phyloP scores from a whole-genome alignment of 2,113 vertebrate genomes.

The Rhinogobius similis region DNA sequence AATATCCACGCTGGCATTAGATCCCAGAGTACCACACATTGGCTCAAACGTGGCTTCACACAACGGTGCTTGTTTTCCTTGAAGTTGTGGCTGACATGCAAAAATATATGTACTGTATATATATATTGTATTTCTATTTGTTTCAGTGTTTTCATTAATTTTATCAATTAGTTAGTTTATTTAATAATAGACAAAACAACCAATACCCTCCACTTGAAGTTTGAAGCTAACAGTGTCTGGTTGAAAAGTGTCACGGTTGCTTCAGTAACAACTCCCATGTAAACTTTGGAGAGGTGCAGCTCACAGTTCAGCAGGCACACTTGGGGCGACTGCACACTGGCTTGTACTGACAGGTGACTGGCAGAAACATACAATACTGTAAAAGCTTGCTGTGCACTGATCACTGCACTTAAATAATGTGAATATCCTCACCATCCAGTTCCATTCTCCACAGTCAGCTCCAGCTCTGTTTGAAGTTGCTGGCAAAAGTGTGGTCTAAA shows the following conservation, averaged over 20 bases:
- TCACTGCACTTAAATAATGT: background rate
- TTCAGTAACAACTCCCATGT: constrained; percentile 76
- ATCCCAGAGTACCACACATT: constrained; percentile 75
- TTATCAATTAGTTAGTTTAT: too few species aligned
- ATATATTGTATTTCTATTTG: background rate
- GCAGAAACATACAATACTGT: constrained; percentile 51
- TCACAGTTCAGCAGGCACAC: constrained; percentile 82
- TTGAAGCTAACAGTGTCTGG: constrained; percentile 83
- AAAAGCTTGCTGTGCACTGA: background rate
- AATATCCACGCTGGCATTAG: constrained; percentile 80
- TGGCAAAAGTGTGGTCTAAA: constrained; percentile 78
- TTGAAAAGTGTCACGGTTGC: constrained; percentile 80
- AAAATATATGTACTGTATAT: background rate
- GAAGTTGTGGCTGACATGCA: constrained; percentile 72
- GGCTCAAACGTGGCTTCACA: constrained; percentile 78
- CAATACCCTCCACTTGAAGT: constrained; percentile 83
- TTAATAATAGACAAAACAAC: too few species aligned
- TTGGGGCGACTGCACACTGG: constrained; percentile 84
- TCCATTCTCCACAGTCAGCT: constrained; percentile 85
- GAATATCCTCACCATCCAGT: constrained; percentile 79
- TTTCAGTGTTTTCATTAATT: too few species aligned
- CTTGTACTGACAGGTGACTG: constrained; percentile 86
- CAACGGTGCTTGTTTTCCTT: constrained; percentile 77
- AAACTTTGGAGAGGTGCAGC: constrained; percentile 81
- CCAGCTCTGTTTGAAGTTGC: constrained; percentile 80